Percentiles rank a stretch among this genome's conserved stretches.
These are phyloP conservation scores for Elymnias hypermnestra DNA, from an alignment of 1,140 invertebrate species.

Conservation along the genomic window DNA sequence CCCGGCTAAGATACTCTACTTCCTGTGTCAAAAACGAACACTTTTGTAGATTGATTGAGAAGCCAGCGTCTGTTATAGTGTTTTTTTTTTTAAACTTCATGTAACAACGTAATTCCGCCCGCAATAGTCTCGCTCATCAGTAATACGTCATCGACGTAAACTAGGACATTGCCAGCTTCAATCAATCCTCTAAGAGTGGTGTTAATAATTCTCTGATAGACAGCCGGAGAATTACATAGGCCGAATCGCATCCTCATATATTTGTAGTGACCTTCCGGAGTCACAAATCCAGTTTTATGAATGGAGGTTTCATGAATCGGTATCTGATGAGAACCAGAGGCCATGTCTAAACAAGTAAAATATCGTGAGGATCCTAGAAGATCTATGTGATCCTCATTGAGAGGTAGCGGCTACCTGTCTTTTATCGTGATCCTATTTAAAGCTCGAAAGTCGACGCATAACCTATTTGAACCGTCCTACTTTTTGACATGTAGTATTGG, in stretches of 20 bases:
- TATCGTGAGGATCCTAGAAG: constrained; percentile 4
- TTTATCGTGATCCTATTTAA: constrained; percentile 12
- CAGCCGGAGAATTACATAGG: constrained; percentile 6
- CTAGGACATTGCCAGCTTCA: constrained; percentile 2
- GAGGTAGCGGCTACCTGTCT: constrained; percentile 10
- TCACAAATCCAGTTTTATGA: constrained; percentile 10
- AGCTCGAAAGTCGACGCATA: constrained; percentile 9
- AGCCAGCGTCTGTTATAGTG: constrained; percentile 26
- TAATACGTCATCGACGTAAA: constrained; percentile 18
- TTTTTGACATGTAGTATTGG: neutral
- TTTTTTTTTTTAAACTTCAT: constrained; percentile 23
- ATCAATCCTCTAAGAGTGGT: constrained; percentile 7
- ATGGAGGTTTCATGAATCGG: neutral
- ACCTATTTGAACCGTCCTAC: neutral
- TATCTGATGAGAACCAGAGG: constrained; percentile 13
- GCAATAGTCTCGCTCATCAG: constrained; percentile 1
- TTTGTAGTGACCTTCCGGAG: constrained; percentile 9
- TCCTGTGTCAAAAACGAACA: constrained; percentile 31
- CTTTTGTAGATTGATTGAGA: constrained; percentile 32
- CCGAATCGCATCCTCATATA: constrained; percentile 16
- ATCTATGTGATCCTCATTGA: constrained; percentile 15
- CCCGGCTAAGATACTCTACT: constrained; percentile 34
- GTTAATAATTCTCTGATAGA: constrained; percentile 14
- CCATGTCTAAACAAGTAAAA: constrained; percentile 13
- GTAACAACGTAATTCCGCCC: constrained; percentile 9